These are phyloP conservation scores for Caenorhabditis sp. DNA, from an alignment of 2,888 invertebrate species.

Conservation along the genomic window DNA sequence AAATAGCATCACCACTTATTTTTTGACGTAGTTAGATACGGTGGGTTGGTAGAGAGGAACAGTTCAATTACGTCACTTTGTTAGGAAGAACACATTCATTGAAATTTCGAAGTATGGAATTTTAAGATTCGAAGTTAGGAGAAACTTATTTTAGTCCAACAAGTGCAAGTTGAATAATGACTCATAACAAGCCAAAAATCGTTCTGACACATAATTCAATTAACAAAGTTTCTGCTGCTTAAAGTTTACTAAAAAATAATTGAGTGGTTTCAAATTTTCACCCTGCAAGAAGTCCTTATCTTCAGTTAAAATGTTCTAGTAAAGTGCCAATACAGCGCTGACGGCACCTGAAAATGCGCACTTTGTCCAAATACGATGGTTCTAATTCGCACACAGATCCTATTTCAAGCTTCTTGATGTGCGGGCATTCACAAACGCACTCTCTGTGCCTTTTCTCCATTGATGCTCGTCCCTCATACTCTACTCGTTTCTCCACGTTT, in stretches of 20 bases:
- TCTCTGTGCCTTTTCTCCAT: conserved; percentile 23
- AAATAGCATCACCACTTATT: conserved; percentile 3
- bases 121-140: too few relatives aligned
- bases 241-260: background rate
- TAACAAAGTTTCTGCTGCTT: too few relatives aligned
- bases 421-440: conserved; percentile 16
- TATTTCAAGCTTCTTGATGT: conserved; percentile 58
- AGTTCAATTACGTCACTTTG: conserved; percentile 26
- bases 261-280: conserved; percentile 16
- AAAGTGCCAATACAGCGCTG: background rate
- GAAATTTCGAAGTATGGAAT: background rate
- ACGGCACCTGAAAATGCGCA: conserved; percentile 54
- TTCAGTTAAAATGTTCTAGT: background rate
- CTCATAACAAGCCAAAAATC: too few relatives aligned
- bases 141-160: too few relatives aligned
- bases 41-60: conserved; percentile 8
- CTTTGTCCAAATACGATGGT: conserved; percentile 44
- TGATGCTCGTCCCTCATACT: conserved; percentile 12
- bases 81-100: background rate
- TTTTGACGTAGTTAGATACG: conserved; percentile 20
- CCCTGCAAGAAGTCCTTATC: background rate
- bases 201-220: too few relatives aligned
- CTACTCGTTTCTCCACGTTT: background rate
- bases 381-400: conserved; percentile 60
- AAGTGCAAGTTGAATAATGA: background rate